These are phyloP conservation scores for Odontamblyopus rebecca DNA, from an alignment of 2,797 vertebrate genomes.

Conservation along the genomic window DNA sequence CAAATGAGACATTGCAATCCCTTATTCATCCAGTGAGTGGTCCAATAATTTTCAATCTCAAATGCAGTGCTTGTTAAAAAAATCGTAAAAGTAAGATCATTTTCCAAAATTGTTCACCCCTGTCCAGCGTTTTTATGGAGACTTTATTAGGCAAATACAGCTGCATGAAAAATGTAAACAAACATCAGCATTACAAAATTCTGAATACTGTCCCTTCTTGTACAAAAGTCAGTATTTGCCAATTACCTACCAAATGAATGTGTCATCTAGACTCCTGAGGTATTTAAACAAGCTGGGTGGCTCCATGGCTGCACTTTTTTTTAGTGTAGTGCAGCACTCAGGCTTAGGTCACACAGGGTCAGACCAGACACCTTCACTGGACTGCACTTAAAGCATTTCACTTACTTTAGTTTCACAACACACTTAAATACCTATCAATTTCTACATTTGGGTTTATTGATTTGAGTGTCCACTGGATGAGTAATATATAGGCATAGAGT, in stretches of 20 bases:
- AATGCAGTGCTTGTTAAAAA: no score
- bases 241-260: background rate
- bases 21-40: no score
- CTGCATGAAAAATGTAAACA: background rate
- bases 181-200: background rate
- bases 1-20: no score
- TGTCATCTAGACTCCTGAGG: background rate
- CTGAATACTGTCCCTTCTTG: background rate
- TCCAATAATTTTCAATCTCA: no score
- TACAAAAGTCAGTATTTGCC: background rate
- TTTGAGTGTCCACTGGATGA: background rate
- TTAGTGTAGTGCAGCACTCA: conserved; percentile 28
- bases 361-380: conserved; percentile 5
- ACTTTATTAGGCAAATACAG: background rate
- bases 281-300: conserved; percentile 25
- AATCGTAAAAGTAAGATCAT: no score
- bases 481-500: conserved; percentile 23
- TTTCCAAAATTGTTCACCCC: background rate
- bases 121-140: background rate
- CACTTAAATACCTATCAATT: background rate
- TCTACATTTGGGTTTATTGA: background rate
- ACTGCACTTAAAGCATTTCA: background rate
- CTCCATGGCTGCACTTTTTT: conserved; percentile 23
- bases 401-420: background rate
- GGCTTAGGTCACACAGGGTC: conserved; percentile 47